A percentile compares a stretch with the other conserved stretches of the same genome.
phyloP scores from a whole-genome alignment of 2,113 vertebrate genomes.

The Xenopus borealis region DNA sequence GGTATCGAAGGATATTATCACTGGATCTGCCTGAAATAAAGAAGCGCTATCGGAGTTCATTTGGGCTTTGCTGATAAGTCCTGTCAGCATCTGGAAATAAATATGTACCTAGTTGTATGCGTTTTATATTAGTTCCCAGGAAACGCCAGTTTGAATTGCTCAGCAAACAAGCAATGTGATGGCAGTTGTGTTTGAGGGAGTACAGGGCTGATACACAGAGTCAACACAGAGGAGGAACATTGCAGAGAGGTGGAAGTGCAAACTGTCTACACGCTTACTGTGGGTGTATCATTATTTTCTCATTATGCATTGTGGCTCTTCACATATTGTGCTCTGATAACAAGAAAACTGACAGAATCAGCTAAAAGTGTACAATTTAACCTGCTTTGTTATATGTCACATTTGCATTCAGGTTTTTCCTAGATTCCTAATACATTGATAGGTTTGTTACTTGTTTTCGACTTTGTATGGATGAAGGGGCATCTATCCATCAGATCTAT shows the following conservation, averaged over 20 bases:
- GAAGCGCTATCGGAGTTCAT: conserved; percentile 23
- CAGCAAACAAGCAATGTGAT: conserved; percentile 31
- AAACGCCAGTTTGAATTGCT: conserved; percentile 36
- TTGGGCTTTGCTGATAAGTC: conserved; percentile 36
- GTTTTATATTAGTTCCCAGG: conserved; percentile 41
- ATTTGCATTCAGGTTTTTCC: not conserved
- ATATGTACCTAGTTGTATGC: conserved; percentile 35
- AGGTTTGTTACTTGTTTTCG: too few relatives aligned
- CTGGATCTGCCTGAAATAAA: conserved; percentile 11
- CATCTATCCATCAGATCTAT: too few relatives aligned
- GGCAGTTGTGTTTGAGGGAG: conserved; percentile 36
- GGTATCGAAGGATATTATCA: conserved; percentile 19
- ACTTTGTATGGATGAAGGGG: too few relatives aligned
- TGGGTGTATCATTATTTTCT: conserved; percentile 33
- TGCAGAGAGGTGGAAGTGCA: conserved; percentile 38
- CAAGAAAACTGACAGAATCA: not conserved
- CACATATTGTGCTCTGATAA: not conserved
- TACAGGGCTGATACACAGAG: conserved; percentile 38
- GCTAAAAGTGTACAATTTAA: not conserved
- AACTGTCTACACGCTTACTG: conserved; percentile 24
- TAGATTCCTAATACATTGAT: not conserved
- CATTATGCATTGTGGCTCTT: conserved; percentile 22
- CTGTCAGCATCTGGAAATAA: conserved; percentile 36
- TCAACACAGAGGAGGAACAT: conserved; percentile 36
- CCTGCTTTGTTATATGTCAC: not conserved